Conservation (phyloP, 2,113 vertebrate genomes). For the Prochilodus magdalenae region DNA sequence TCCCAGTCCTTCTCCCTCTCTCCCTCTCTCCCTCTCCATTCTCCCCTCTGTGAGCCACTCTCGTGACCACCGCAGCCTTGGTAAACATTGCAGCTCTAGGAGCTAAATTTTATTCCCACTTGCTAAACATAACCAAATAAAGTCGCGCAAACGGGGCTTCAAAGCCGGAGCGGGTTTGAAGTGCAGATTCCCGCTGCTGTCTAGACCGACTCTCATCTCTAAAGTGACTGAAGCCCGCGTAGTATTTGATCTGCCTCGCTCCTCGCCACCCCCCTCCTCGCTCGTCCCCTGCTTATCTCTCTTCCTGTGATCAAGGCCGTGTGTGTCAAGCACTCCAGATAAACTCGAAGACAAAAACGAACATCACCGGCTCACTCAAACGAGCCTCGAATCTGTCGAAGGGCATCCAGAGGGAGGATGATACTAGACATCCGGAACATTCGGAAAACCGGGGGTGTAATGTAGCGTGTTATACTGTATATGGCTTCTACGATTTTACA, state of each 20-base stretch:
- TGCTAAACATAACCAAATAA: conserved; percentile 4
- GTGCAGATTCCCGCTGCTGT: conserved; percentile 1
- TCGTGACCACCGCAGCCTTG: not conserved
- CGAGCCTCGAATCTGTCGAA: not conserved
- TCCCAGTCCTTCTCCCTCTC: not conserved
- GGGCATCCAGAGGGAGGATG: not conserved
- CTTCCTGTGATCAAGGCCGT: conserved; percentile 4
- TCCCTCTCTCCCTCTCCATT: not conserved
- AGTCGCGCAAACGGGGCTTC: not conserved
- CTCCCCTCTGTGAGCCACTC: not conserved
- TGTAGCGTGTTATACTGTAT: too few species aligned
- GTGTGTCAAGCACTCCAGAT: not conserved
- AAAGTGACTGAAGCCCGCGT: not conserved
- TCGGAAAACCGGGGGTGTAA: too few species aligned
- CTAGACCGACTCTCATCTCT: not conserved
- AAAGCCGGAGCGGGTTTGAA: conserved; percentile 2
- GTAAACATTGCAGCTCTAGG: not conserved
- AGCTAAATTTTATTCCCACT: not conserved
- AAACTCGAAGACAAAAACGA: not conserved
- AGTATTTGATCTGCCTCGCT: not conserved
- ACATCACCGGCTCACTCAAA: not conserved
- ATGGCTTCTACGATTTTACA: too few species aligned
- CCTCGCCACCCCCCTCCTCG: not conserved
- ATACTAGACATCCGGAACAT: not conserved
- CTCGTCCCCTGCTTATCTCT: conserved; percentile 3